Evolutionary conservation across 2,797 vertebrate genomes (phyloP), one percentile per base, ranked within the genome.

Genomic region (Sebastes ruberrimus): DNA sequence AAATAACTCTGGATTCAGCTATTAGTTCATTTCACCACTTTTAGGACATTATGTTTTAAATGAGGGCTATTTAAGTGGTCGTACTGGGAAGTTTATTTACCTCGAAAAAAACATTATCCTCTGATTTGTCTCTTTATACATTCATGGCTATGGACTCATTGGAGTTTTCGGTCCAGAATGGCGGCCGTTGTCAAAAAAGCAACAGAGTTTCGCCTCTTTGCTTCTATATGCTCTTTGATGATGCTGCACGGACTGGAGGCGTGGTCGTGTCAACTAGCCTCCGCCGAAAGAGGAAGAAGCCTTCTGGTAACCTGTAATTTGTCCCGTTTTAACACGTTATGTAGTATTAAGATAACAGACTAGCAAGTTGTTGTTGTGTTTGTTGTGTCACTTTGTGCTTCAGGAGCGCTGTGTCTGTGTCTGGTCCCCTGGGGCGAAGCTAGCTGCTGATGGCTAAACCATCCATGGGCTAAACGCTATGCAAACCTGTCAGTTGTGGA

Each of bases 51-150:
- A 7, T 18, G 0, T 18, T 46, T 46, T 18, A 46, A 18, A 46
- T 18, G 42, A 18, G 0, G 42, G 16, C 14, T 46, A 46, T 46
- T 18, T 0, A 46, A 46, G 42, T 46, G 14, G 1, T 46, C 6
- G 16, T 18, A 46, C 16, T 46, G 42, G 42, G 16, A 46, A 46
- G 16, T 18, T 46, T 7, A 18, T 46, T 46, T 18, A 46, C 3
- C 42, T 46, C 16, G 16, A 18, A 18, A 46, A 46, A 46, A 46
- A 0, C 1, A 42, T 16, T 1, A 42, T 42, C 38, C 14, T 16
- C 6, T 42, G 14, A 42, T 42, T 42, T 42, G 14, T 46, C 42
- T 0, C 42, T 46, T 46, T 18, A 18, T 2, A 1, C 42, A 7
- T 46, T 46, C 6, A 46, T 46, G 16, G 42, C 42, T 18, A 46